Base-by-base conservation (phyloP, 2,113 vertebrate genomes). In the Menura novaehollandiae region DNA sequence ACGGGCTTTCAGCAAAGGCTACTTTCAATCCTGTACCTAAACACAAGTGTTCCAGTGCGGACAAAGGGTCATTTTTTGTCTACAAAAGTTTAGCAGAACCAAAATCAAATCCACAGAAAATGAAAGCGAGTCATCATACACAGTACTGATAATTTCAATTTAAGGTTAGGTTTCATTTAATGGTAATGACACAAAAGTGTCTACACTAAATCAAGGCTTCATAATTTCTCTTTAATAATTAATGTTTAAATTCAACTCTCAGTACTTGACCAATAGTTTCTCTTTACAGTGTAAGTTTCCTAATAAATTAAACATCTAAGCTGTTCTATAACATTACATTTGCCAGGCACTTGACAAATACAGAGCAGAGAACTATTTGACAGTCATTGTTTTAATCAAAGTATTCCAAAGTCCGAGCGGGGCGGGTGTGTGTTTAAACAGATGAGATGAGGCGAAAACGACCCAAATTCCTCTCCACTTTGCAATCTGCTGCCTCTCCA, bases 231-330 rank as follows among this genome's bases (percentile, higher is more conserved):
- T 73, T 74, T 77, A 91, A 74, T 86, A 82, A 83, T 82, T 60
- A 13, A 90, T 46, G 18, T 32, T 85, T 80, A 75, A 49, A 74
- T 35, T 90, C 44, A 85, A 46, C 26, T 69, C 41, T 46, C 1
- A 0, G 26, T 49, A 76, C 63, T 26, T 66, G 58, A 68, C 22
- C 55, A 66, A 24, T 3, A 77, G 83, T 46, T 92, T 90, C 76
- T 84, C 47, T 80, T 88, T 86, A 88, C 47, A 35, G 64, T 71
- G 89, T 74, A 64, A 39, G 39, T 71, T 95, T 89, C 83, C n/a
- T 93, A 69, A 92, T 95, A 37, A 92, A 95, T 89, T 80, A 92
- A 93, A 81, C 39, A 84, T 59, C 33, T 59, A 43, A 88, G 33
- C 24, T 74, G 33, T 84, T 66, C 72, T 63, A 21, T 58, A 83